Conservation (phyloP, 2,888 invertebrate species). For the Pristionchus fissidentatus region DNA sequence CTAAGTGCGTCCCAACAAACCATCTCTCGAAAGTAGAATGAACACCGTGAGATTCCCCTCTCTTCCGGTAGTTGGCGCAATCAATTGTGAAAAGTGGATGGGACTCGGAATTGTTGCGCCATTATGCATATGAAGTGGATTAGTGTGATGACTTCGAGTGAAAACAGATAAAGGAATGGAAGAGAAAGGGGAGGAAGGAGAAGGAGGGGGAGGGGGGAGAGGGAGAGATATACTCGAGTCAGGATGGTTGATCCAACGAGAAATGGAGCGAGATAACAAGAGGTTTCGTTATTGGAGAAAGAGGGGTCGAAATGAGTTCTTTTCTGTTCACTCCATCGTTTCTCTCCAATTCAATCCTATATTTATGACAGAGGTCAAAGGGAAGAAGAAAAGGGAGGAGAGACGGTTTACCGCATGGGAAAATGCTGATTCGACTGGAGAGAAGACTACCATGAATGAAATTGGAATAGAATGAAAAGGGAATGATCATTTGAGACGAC, state of each 20-base stretch:
- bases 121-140: too few species aligned
- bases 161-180: too few species aligned
- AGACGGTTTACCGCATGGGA: conserved; percentile 22
- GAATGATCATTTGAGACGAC: not conserved
- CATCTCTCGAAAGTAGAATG: too few species aligned
- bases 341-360: not conserved
- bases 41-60: too few species aligned
- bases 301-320: not conserved
- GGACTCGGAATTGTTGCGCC: too few species aligned
- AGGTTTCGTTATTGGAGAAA: not conserved
- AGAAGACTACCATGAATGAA: not conserved
- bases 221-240: not conserved
- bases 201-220: not conserved
- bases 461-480: not conserved
- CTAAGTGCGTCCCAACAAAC: too few species aligned
- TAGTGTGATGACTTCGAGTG: too few species aligned
- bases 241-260: not conserved
- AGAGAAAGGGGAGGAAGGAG: not conserved
- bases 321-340: not conserved
- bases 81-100: too few species aligned
- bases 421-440: conserved; percentile 17
- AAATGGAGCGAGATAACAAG: conserved; percentile 11
- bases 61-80: too few species aligned
- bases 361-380: conserved; percentile 17
- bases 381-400: not conserved